Evolutionary conservation across 2,888 invertebrate species (phyloP), one percentile per base, ranked within the genome.

Genomic region (Scaptomyza parva): DNA sequence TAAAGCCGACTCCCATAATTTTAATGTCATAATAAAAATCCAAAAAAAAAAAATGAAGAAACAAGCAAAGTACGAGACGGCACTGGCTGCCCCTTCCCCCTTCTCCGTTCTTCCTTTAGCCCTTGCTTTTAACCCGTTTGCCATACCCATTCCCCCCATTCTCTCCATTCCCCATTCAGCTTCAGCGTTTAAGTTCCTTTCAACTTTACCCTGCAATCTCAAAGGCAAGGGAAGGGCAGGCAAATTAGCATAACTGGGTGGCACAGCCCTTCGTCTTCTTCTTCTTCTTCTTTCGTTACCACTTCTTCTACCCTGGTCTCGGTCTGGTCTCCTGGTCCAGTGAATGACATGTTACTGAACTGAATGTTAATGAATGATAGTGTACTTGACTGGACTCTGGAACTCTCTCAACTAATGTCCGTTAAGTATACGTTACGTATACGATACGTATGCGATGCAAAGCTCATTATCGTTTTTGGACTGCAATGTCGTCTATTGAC

Each of bases 1-100:
- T n/a, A 47, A 53, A 47, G 48, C 59, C 77, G 85, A 73, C 66
- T 82, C 76, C 82, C 86, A 83, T 87, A 83, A 83, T 88, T 88
- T 86, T 88, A 86, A 86, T 86, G 85, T 86, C 85, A 86, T 86
- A 86, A 86, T 88, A 88, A 86, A 87, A 79, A 68, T 45, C 26
- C 55, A 43, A 24, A 26, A 28, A n/a, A 14, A 35, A 7, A 35
- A 30, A 30, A 11, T 24, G n/a, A 53, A 44, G 50, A 81, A 66
- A 61, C 70, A 70, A 54, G 37, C 35, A 54, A 63, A 51, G 35
- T 58, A 54, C 45, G 35, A 39, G 33, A 45, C 54, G 48, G 43
- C 43, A 58, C 44, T 44, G 28, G 3, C 37, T 45, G 24, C 52
- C n/a, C 44, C 26, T n/a, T n/a, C 5, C 33, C 6, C 14, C 43